A percentile compares a stretch with the other conserved stretches of the same genome.
These are phyloP conservation scores for Nebria salina DNA, from an alignment of 2,888 invertebrate species.

Conservation along the genomic window DNA sequence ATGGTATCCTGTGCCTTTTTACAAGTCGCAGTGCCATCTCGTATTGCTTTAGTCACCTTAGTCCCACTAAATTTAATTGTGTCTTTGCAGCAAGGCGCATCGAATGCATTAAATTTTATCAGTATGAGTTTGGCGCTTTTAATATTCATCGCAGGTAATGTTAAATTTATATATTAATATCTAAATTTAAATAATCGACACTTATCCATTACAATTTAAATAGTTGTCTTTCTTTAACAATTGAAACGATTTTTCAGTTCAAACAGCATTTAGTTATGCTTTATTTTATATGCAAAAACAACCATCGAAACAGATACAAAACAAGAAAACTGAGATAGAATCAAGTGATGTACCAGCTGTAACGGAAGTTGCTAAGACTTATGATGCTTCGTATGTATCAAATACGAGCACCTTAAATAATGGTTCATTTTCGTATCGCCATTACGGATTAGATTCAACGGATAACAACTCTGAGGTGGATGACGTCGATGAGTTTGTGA, in stretches of 20 bases:
- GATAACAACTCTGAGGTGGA: constrained; percentile 32
- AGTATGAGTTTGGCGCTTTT: constrained; percentile 51
- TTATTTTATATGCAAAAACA: constrained; percentile 28
- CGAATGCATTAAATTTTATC: constrained; percentile 54
- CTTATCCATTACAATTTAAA: too few species aligned
- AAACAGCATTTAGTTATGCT: constrained; percentile 50
- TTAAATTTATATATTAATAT: neutral
- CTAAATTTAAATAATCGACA: constrained; percentile 35
- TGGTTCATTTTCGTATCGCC: constrained; percentile 24
- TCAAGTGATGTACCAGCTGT: neutral
- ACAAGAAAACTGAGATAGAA: constrained; percentile 49
- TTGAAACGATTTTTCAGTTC: constrained; percentile 49
- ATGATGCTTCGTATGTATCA: neutral
- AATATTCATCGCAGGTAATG: constrained; percentile 50
- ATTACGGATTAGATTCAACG: constrained; percentile 21
- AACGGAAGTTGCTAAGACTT: neutral
- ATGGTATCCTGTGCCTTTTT: constrained; percentile 61
- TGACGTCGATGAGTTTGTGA: constrained; percentile 44
- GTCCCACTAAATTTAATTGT: constrained; percentile 58
- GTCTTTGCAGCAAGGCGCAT: constrained; percentile 54
- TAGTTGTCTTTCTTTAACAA: too few species aligned
- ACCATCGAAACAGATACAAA: neutral
- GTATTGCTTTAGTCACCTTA: constrained; percentile 55
- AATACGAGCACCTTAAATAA: neutral
- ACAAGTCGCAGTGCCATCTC: constrained; percentile 54